These are phyloP conservation scores for Microplitis mediator DNA, from an alignment of 1,140 invertebrate species.

Conservation along the genomic window DNA sequence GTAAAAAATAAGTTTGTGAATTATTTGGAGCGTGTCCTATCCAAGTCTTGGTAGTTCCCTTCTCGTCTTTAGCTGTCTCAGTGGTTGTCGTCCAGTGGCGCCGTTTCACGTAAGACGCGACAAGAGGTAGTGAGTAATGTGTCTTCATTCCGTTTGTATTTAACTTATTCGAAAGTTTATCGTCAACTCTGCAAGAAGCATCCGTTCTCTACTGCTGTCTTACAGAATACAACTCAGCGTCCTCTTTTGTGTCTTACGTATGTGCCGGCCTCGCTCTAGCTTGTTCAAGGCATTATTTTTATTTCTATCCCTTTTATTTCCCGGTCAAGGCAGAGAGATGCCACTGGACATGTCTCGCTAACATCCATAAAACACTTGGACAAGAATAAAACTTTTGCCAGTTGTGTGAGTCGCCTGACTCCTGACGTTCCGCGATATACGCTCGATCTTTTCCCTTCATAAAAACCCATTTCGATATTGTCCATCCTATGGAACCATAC, in stretches of 20 bases:
- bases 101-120: conserved; percentile 16
- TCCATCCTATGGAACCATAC: conserved; percentile 6
- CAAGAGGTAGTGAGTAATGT: conserved; percentile 30
- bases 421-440: conserved; percentile 7
- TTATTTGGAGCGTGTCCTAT: background rate
- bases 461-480: conserved; percentile 17
- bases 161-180: conserved; percentile 34
- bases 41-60: background rate
- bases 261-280: background rate
- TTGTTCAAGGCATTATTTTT: conserved; percentile 1
- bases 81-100: conserved; percentile 12
- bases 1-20: too few species aligned
- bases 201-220: conserved; percentile 15
- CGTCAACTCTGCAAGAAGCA: conserved; percentile 32
- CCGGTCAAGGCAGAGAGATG: background rate
- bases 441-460: background rate
- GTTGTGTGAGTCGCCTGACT: background rate
- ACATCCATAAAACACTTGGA: conserved; percentile 26
- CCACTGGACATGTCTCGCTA: conserved; percentile 19
- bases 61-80: background rate
- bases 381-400: conserved; percentile 13
- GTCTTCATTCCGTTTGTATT: conserved; percentile 34
- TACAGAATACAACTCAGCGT: background rate
- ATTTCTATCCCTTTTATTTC: conserved; percentile 1
- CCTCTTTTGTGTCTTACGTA: background rate